A percentile compares a stretch with the other conserved stretches of the same genome.
Conservation (phyloP, 2,888 invertebrate species). For the Acleris cristana region DNA sequence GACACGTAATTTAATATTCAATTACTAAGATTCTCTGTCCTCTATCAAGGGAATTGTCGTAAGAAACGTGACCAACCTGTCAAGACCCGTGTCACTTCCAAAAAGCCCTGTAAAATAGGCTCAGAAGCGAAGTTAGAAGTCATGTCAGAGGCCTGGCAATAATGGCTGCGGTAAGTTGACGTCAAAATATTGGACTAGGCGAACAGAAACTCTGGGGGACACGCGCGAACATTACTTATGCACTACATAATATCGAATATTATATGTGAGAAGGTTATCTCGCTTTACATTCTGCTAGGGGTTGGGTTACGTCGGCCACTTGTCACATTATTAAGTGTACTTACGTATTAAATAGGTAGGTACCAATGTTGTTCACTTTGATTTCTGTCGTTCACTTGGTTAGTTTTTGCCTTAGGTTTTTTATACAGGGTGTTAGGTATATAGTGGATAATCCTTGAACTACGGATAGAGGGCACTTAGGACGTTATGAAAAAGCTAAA, state of each 20-base stretch:
- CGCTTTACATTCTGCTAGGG: background rate
- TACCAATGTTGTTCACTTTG: too few relatives aligned
- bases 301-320: too few relatives aligned
- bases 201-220: conserved; percentile 5
- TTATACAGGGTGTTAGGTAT: too few relatives aligned
- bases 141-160: conserved; percentile 10
- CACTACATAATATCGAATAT: conserved; percentile 26
- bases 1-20: conserved; percentile 37
- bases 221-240: conserved; percentile 24
- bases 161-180: conserved; percentile 16
- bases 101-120: background rate
- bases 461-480: too few relatives aligned
- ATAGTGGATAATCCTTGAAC: too few relatives aligned
- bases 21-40: conserved; percentile 34
- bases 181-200: conserved; percentile 24
- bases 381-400: too few relatives aligned
- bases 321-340: too few relatives aligned
- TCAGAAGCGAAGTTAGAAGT: conserved; percentile 6
- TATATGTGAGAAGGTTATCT: conserved; percentile 10
- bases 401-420: too few relatives aligned
- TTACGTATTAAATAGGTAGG: too few relatives aligned
- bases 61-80: conserved; percentile 22
- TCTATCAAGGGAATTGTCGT: conserved; percentile 34
- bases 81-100: conserved; percentile 26
- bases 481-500: too few relatives aligned